These are phyloP conservation scores for Cosmopolites sordidus DNA, from an alignment of 2,888 invertebrate species.

Conservation along the genomic window DNA sequence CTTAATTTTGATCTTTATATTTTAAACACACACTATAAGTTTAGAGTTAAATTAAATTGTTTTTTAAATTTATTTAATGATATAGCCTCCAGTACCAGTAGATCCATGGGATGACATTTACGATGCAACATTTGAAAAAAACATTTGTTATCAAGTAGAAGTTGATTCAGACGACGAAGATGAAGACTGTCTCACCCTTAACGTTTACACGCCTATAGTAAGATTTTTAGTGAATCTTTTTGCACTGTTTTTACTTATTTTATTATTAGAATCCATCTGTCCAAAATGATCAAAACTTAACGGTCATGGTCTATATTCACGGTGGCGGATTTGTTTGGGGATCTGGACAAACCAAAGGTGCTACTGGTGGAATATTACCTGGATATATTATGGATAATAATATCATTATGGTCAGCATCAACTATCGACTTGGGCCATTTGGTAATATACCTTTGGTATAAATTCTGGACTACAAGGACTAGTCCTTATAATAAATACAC, in stretches of 20 bases:
- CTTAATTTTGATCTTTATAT: too few relatives aligned
- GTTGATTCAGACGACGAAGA: conserved; percentile 16
- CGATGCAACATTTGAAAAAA: conserved; percentile 19
- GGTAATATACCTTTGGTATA: conserved; percentile 27
- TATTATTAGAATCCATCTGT: neutral
- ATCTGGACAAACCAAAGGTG: conserved; percentile 20
- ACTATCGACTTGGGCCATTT: conserved; percentile 34
- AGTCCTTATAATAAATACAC: too few relatives aligned
- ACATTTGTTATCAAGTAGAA: conserved; percentile 23
- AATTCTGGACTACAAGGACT: too few relatives aligned
- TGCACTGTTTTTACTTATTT: neutral
- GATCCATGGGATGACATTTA: conserved; percentile 18
- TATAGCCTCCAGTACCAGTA: conserved; percentile 21
- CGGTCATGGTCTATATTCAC: conserved; percentile 34
- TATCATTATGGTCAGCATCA: conserved; percentile 32
- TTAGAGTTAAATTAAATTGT: too few relatives aligned
- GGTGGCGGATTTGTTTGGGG: conserved; percentile 33
- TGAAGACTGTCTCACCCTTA: conserved; percentile 23
- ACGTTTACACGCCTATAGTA: conserved; percentile 21
- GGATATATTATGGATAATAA: conserved; percentile 31
- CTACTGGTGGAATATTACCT: conserved; percentile 19
- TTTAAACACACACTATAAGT: too few relatives aligned
- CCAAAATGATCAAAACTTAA: conserved; percentile 13
- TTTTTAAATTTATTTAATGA: too few relatives aligned
- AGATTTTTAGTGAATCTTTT: neutral